Conservation (phyloP, 30 jellyfish, hydroid and myxozoan species). For the Hydra vulgaris region DNA sequence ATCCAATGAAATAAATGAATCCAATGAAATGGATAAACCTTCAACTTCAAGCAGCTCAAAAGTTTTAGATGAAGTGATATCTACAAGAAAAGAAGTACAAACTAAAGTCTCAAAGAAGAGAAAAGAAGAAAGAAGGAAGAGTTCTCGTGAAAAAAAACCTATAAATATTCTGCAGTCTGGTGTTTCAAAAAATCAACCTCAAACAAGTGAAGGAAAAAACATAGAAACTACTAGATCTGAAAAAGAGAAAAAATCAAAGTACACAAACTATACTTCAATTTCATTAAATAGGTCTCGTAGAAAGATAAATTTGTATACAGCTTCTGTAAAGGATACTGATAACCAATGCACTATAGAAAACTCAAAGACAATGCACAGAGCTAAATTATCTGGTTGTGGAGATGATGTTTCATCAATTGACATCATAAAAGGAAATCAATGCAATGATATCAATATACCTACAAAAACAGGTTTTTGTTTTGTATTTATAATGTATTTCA, state of each 20-base stretch:
- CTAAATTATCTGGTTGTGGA: background rate
- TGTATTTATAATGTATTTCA: background rate
- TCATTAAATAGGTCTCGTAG: background rate
- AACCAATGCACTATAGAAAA: too few relatives aligned
- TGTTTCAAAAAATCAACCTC: background rate
- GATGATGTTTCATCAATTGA: background rate
- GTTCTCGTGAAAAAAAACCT: constrained; percentile 8
- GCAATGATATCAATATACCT: background rate
- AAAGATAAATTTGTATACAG: background rate
- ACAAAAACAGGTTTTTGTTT: background rate
- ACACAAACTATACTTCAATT: background rate
- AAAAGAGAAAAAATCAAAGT: background rate
- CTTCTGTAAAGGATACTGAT: too few relatives aligned
- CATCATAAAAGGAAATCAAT: background rate
- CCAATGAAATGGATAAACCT: background rate
- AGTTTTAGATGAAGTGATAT: background rate
- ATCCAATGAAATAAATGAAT: background rate
- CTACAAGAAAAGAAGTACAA: too few relatives aligned
- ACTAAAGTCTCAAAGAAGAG: too few relatives aligned
- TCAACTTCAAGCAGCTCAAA: background rate
- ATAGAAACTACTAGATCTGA: background rate
- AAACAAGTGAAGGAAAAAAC: background rate
- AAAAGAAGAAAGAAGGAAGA: too few relatives aligned
- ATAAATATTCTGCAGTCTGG: background rate
- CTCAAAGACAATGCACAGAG: background rate